These are phyloP conservation scores for Corydoras sp. DNA, from an alignment of 2,113 vertebrate species.

Conservation along the genomic window DNA sequence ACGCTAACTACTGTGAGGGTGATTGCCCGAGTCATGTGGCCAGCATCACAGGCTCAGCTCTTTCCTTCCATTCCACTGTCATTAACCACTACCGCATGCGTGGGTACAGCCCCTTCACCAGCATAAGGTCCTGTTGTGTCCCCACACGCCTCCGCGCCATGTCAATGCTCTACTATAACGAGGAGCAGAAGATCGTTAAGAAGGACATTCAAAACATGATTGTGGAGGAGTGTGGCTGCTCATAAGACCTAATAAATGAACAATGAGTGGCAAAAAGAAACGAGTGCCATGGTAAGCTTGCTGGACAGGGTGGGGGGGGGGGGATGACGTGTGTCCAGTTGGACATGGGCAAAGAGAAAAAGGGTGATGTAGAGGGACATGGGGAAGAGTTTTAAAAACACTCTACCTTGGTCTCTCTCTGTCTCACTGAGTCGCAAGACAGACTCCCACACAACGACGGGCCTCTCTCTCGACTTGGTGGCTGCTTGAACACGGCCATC, in stretches of 20 bases:
- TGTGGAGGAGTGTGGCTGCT: constrained; percentile 97
- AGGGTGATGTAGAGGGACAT: constrained; percentile 30
- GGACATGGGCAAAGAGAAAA: neutral
- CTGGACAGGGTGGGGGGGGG: constrained; percentile 22
- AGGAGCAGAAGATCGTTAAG: constrained; percentile 74
- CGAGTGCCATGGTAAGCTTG: constrained; percentile 14
- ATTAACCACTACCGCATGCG: constrained; percentile 96
- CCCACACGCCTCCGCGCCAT: constrained; percentile 95
- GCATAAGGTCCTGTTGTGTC: constrained; percentile 90
- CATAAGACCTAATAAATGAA: constrained; percentile 56
- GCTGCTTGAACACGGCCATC: constrained; percentile 42
- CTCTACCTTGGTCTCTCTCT: constrained; percentile 35
- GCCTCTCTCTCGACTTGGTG: constrained; percentile 35
- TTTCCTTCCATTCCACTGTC: constrained; percentile 96
- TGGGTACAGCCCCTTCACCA: constrained; percentile 89
- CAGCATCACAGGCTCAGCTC: constrained; percentile 82
- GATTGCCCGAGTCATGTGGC: constrained; percentile 92
- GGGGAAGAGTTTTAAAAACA: constrained; percentile 1
- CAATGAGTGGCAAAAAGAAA: constrained; percentile 25
- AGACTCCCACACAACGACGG: constrained; percentile 31
- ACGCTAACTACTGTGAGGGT: constrained; percentile 97
- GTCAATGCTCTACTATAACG: constrained; percentile 98
- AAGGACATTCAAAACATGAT: constrained; percentile 69
- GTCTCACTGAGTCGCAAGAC: constrained; percentile 29
- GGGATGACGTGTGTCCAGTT: no score